Conservation (phyloP, 1,140 invertebrate species). For the Drosophila arawakana region DNA sequence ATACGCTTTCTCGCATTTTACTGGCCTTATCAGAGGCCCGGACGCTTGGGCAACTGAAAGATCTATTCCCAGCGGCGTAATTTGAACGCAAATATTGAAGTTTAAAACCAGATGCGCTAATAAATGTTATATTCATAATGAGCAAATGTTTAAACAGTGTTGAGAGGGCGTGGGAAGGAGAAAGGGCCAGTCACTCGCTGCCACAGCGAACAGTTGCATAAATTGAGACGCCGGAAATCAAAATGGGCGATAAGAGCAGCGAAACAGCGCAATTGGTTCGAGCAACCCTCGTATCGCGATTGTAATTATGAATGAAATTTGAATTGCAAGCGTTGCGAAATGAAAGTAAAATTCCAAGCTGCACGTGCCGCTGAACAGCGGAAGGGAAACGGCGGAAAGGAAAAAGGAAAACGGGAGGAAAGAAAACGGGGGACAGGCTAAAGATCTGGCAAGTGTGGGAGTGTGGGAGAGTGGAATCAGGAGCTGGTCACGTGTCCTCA, state of each 20-base stretch:
- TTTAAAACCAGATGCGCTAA: slow-evolving; percentile 57
- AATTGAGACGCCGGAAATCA: slow-evolving; percentile 23
- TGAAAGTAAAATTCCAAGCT: slow-evolving; percentile 11
- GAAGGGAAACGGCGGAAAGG: neutral
- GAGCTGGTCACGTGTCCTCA: slow-evolving; percentile 67
- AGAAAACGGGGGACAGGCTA: too few species aligned
- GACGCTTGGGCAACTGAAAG: slow-evolving; percentile 11
- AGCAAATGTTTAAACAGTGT: slow-evolving; percentile 73
- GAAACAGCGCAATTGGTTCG: neutral
- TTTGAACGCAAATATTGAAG: slow-evolving; percentile 75
- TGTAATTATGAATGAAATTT: slow-evolving; percentile 81
- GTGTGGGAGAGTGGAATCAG: neutral
- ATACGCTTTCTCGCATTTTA: neutral
- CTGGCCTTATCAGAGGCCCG: slow-evolving; percentile 12
- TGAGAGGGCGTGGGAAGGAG: neutral
- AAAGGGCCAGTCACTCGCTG: neutral
- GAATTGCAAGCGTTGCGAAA: slow-evolving; percentile 57
- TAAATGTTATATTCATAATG: slow-evolving; percentile 77
- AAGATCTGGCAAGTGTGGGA: too few species aligned
- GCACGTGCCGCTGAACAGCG: slow-evolving; percentile 39
- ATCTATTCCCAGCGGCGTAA: slow-evolving; percentile 57
- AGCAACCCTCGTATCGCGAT: slow-evolving; percentile 38
- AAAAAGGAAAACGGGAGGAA: neutral
- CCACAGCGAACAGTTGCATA: slow-evolving; percentile 31
- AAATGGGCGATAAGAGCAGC: slow-evolving; percentile 14